These are phyloP conservation scores for Morinoia aosen DNA, from an alignment of 2,888 invertebrate genomes.

Conservation along the genomic window DNA sequence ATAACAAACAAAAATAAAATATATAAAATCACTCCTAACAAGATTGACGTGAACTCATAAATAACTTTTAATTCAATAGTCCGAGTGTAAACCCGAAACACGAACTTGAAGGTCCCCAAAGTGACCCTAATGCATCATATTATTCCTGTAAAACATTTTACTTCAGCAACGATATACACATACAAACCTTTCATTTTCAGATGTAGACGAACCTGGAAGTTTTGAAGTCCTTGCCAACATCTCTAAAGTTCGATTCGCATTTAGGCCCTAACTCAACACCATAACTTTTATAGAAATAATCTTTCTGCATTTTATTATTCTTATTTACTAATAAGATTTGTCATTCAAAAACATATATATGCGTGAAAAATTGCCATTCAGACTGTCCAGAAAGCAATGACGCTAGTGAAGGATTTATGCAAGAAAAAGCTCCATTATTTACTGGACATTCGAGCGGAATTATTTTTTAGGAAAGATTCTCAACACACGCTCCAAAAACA, in stretches of 20 bases:
- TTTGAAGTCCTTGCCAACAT: background rate
- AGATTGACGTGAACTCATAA: background rate
- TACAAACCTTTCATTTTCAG: no score
- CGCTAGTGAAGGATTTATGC: background rate
- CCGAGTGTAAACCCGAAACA: background rate
- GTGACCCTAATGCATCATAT: no score
- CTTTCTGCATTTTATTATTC: background rate
- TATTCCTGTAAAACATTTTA: no score
- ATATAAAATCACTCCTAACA: no score
- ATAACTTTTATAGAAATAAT: background rate
- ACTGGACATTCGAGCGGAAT: background rate
- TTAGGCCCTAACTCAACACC: background rate
- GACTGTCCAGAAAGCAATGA: background rate
- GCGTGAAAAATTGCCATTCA: background rate
- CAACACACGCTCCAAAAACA: background rate
- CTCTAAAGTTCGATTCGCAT: background rate
- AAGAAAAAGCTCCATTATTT: background rate
- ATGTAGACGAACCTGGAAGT: background rate
- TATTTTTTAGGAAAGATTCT: background rate
- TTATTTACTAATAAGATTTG: background rate
- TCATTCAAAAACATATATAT: background rate
- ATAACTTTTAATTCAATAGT: background rate
- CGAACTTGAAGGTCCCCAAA: background rate
- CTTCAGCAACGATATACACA: no score
- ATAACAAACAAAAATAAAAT: background rate